A percentile compares a stretch with the other conserved stretches of the same genome.
These are phyloP conservation scores for Drosophila equinoxialis DNA, from an alignment of 1,140 invertebrate species.

Conservation along the genomic window DNA sequence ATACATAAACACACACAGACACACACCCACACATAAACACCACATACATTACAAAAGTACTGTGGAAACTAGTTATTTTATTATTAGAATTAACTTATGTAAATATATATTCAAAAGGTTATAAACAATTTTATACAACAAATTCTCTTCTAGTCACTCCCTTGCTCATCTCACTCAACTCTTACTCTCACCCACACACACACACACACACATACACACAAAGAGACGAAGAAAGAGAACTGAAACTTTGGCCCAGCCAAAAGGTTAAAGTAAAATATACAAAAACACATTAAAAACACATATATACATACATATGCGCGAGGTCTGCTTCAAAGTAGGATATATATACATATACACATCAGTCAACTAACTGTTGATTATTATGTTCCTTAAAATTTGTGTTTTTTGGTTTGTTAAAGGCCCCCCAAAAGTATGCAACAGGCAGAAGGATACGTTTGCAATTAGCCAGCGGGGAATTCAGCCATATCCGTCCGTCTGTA, in stretches of 20 bases:
- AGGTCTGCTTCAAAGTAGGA: background rate
- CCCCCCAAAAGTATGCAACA: too few species aligned
- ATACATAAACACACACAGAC: constrained; percentile 37
- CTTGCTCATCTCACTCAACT: background rate
- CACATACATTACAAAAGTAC: constrained; percentile 55
- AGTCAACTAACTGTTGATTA: too few species aligned
- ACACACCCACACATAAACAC: constrained; percentile 51
- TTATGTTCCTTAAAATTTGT: too few species aligned
- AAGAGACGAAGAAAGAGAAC: background rate
- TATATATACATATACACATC: too few species aligned
- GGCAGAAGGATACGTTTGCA: too few species aligned
- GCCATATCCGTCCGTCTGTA: too few species aligned
- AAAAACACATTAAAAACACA: constrained; percentile 3
- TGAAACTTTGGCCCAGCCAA: constrained; percentile 62
- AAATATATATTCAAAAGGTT: constrained; percentile 62
- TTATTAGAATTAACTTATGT: constrained; percentile 69
- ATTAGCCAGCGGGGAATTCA: too few species aligned
- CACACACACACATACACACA: background rate
- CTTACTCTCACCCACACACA: background rate
- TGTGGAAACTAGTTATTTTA: constrained; percentile 77
- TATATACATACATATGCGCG: background rate
- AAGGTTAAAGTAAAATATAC: constrained; percentile 21
- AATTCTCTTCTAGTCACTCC: constrained; percentile 11
- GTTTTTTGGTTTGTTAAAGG: too few species aligned
- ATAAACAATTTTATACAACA: constrained; percentile 74